phyloP scores from a whole-genome alignment of 2,113 vertebrate genomes.

The Pluvianellus socialis region DNA sequence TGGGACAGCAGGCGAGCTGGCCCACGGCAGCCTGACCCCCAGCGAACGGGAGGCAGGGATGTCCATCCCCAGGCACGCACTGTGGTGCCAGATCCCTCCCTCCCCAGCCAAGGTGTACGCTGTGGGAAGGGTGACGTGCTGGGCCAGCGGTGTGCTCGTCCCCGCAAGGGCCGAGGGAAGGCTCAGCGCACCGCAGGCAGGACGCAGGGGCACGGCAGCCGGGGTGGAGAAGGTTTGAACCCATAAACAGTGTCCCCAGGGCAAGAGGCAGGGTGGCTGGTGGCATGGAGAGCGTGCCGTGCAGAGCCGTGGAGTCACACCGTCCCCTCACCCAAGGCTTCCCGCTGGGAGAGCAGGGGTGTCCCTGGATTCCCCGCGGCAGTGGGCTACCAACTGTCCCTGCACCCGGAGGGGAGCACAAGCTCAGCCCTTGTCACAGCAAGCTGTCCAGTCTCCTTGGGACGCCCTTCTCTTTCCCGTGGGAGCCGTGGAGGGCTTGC shows the following conservation, averaged over 20 bases:
- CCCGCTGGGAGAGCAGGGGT: background rate
- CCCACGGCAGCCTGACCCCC: background rate
- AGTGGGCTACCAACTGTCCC: too few species aligned
- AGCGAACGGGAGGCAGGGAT: background rate
- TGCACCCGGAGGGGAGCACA: background rate
- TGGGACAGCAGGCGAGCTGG: background rate
- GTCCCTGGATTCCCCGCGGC: background rate
- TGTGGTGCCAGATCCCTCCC: background rate
- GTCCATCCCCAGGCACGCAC: background rate
- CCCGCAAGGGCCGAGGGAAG: background rate
- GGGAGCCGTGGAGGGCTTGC: too few species aligned
- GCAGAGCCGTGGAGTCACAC: background rate
- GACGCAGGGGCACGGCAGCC: fast-evolving
- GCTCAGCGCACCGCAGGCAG: background rate
- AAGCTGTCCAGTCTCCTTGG: background rate
- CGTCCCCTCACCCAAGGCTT: background rate
- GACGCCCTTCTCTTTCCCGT: background rate
- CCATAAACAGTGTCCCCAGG: background rate
- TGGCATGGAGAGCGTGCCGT: fast-evolving
- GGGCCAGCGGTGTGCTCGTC: background rate
- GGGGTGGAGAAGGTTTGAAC: background rate
- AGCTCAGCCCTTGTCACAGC: background rate
- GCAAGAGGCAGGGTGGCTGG: too few species aligned
- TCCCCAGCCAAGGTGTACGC: fast-evolving
- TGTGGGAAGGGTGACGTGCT: too few species aligned